phyloP scores from a whole-genome alignment of 2,113 vertebrate species.

The Pseudorasbora parva region DNA sequence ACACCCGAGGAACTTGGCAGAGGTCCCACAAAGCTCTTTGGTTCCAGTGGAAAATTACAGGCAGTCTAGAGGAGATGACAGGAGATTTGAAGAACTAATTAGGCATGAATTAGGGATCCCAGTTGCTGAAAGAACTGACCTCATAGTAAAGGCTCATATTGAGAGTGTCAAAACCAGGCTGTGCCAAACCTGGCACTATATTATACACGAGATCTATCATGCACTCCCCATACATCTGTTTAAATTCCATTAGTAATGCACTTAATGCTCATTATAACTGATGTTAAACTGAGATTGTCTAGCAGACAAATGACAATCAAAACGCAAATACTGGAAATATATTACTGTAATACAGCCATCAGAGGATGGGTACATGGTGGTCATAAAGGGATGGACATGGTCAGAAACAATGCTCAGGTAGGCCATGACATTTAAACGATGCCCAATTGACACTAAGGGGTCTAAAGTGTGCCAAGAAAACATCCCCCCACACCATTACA shows the following conservation, averaged over 20 bases:
- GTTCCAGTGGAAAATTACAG: constrained; percentile 46
- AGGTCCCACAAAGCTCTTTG: constrained; percentile 52
- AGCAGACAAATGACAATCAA: not conserved
- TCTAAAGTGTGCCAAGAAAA: too few species aligned
- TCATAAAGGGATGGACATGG: too few species aligned
- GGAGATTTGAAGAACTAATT: constrained; percentile 48
- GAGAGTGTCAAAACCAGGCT: not conserved
- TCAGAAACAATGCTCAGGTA: too few species aligned
- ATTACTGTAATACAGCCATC: too few species aligned
- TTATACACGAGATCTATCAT: not conserved
- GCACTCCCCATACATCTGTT: not conserved
- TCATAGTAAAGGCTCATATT: not conserved
- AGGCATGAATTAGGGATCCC: constrained; percentile 46
- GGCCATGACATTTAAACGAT: too few species aligned
- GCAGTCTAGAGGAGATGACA: constrained; percentile 19
- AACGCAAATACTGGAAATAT: not conserved
- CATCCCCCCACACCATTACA: too few species aligned
- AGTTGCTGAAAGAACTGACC: constrained; percentile 34
- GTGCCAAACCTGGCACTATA: not conserved
- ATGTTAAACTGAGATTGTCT: not conserved
- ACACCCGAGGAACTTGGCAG: constrained; percentile 37
- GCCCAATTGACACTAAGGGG: too few species aligned
- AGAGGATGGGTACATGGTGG: too few species aligned
- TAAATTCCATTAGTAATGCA: not conserved
- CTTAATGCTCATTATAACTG: not conserved